A percentile compares a stretch with the other conserved stretches of the same genome.
Conservation (phyloP, 2,888 invertebrate genomes). For the Muscina levida region DNA sequence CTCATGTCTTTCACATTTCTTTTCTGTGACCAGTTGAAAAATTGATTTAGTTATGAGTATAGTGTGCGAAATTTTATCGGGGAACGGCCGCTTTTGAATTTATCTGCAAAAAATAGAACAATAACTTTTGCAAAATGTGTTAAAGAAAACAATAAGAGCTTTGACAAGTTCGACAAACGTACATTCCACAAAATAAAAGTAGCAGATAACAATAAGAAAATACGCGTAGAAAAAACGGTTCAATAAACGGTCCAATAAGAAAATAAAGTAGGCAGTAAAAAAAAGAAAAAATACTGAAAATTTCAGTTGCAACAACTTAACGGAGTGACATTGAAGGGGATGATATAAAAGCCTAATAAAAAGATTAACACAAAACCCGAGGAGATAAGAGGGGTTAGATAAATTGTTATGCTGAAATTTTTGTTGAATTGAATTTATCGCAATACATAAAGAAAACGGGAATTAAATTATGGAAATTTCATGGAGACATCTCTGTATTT, state of each 20-base stretch:
- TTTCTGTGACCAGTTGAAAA: constrained; percentile 11
- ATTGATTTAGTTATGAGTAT: not conserved
- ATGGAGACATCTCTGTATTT: constrained; percentile 1
- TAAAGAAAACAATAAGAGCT: not conserved
- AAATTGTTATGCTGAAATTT: no score
- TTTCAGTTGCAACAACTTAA: no score
- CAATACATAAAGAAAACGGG: no score
- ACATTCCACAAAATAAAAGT: not conserved
- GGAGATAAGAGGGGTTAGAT: no score
- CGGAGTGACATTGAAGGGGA: constrained; percentile 2
- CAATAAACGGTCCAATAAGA: not conserved
- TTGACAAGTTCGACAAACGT: not conserved
- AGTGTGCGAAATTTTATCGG: not conserved
- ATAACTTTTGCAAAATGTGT: not conserved
- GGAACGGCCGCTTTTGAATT: not conserved
- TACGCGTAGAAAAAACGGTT: not conserved
- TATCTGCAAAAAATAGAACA: not conserved
- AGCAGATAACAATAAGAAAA: not conserved
- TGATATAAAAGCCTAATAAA: no score
- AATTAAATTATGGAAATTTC: no score
- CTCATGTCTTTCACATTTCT: not conserved
- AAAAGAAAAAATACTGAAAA: not conserved
- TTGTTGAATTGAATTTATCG: no score
- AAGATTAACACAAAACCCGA: no score
- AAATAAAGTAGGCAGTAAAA: not conserved